A percentile compares a stretch with the other conserved stretches of the same genome.
Evolutionary conservation across 2,888 invertebrate species (phyloP).

Genomic region (Acanthosepion esculentum): DNA sequence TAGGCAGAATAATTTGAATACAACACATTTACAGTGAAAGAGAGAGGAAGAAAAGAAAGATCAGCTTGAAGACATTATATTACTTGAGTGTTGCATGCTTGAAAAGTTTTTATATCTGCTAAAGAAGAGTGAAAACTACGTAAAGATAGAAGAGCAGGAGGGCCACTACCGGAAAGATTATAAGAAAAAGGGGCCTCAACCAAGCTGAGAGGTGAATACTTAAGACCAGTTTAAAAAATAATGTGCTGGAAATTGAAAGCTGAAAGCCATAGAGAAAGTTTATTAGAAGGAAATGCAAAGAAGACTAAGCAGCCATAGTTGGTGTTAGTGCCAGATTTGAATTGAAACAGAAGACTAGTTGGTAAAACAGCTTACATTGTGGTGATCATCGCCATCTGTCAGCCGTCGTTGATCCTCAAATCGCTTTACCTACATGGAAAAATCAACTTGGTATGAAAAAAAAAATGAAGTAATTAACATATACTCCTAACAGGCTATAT

Average conservation of each 20-base stretch:
- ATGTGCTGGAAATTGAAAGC: slow-evolving; percentile 20
- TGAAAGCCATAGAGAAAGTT: not conserved
- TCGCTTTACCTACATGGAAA: slow-evolving; percentile 44
- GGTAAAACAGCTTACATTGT: slow-evolving; percentile 48
- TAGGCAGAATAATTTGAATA: not conserved
- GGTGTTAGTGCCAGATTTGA: slow-evolving; percentile 39
- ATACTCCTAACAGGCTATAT: not conserved
- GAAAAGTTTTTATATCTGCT: not conserved
- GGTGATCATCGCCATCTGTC: slow-evolving; percentile 37
- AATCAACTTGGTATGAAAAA: slow-evolving; percentile 40
- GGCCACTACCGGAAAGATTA: no score
- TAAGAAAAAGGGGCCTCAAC: not conserved
- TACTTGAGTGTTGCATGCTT: not conserved
- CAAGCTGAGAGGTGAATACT: not conserved
- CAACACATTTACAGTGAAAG: slow-evolving; percentile 33
- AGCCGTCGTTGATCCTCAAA: slow-evolving; percentile 45
- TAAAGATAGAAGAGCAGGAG: not conserved
- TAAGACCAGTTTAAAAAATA: not conserved
- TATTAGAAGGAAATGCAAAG: not conserved
- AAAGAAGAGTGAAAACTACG: not conserved
- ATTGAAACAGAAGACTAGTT: not conserved
- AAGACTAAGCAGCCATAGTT: not conserved
- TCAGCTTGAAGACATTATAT: not conserved
- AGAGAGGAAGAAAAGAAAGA: not conserved
- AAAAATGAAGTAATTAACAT: not conserved